Conservation (phyloP, 1,140 invertebrate genomes). For the Drosophila setifemur region DNA sequence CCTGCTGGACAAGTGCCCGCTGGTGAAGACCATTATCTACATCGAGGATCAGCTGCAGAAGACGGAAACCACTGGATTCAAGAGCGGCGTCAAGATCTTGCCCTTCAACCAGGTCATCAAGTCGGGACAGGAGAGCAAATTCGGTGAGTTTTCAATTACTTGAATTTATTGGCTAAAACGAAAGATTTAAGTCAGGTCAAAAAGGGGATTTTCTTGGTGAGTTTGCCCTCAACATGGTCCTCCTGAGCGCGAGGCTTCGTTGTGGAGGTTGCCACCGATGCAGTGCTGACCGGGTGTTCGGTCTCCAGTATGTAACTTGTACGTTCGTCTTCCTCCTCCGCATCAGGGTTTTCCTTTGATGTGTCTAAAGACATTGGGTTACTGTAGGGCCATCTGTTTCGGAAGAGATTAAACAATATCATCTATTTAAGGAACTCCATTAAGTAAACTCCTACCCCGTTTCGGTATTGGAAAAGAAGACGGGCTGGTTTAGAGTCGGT, state of each 20-base stretch:
- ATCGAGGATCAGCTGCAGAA: slow-evolving; percentile 93
- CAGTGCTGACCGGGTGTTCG: neutral
- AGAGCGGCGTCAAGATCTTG: slow-evolving; percentile 87
- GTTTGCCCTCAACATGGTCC: neutral
- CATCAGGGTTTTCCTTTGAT: neutral
- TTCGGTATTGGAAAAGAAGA: neutral
- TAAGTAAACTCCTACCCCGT: neutral
- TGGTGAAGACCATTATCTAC: slow-evolving; percentile 91
- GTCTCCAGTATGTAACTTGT: too few relatives aligned
- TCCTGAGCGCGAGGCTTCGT: neutral
- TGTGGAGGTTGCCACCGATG: neutral
- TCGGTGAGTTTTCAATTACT: slow-evolving; percentile 59
- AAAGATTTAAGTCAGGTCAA: neutral
- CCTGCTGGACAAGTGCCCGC: slow-evolving; percentile 87
- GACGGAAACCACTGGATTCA: slow-evolving; percentile 87
- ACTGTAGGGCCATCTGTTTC: slow-evolving; percentile 28
- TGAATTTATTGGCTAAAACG: neutral
- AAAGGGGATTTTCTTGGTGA: neutral
- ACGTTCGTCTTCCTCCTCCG: neutral
- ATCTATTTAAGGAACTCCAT: neutral
- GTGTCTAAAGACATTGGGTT: neutral
- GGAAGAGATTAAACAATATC: too few relatives aligned
- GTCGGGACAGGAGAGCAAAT: slow-evolving; percentile 80
- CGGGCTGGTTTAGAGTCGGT: too few relatives aligned
- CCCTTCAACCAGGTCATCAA: slow-evolving; percentile 85